Evolutionary conservation across 2,888 invertebrate genomes (phyloP).

Genomic region (Minunthozetes semirufus): DNA sequence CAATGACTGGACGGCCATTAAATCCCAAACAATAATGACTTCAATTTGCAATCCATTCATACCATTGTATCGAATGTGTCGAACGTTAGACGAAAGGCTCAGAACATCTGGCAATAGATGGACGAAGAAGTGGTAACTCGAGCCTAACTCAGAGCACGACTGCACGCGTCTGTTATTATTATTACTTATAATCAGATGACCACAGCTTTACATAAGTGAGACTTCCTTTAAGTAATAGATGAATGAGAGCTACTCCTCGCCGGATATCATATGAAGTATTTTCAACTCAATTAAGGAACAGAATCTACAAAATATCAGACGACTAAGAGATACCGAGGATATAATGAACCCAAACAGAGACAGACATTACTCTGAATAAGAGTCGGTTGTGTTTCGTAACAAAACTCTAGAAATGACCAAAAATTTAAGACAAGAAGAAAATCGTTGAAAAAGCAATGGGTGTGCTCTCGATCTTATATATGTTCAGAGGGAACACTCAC

Average conservation of each 20-base stretch:
- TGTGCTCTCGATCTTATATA: neutral
- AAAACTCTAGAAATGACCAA: conserved; percentile 7
- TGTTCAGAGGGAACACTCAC: neutral
- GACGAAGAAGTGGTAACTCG: neutral
- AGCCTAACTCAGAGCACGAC: neutral
- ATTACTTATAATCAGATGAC: conserved; percentile 13
- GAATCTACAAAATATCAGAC: neutral
- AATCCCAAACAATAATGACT: conserved; percentile 11
- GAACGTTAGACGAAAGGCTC: neutral
- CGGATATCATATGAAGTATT: conserved; percentile 5
- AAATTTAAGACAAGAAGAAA: neutral
- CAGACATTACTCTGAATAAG: neutral
- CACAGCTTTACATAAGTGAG: conserved; percentile 20
- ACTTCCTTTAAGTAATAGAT: conserved; percentile 2
- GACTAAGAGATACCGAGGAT: neutral
- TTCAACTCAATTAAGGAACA: conserved; percentile 20
- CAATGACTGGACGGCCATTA: conserved; percentile 23
- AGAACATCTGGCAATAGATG: neutral
- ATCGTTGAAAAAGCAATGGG: neutral
- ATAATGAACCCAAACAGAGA: neutral
- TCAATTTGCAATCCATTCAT: conserved; percentile 13
- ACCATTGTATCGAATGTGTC: neutral
- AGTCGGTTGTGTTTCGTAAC: neutral
- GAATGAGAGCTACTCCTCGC: neutral
- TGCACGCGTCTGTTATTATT: conserved; percentile 22